phyloP scores from a whole-genome alignment of 2,113 vertebrate species.

The Channa maculata region DNA sequence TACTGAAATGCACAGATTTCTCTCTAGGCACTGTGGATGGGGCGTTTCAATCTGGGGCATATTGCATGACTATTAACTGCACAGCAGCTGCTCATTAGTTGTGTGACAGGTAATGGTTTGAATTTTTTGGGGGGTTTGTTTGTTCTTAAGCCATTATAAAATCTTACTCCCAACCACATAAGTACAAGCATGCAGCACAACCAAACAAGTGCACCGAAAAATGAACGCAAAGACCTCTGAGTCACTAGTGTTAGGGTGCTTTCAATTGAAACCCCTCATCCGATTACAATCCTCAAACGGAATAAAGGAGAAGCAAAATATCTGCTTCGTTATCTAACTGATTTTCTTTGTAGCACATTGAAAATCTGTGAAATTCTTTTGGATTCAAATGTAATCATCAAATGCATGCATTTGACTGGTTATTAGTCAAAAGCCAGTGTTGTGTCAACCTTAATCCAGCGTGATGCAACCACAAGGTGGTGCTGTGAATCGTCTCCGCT shows the following conservation, averaged over 20 bases:
- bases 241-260: background rate
- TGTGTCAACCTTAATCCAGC: background rate
- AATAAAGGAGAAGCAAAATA: background rate
- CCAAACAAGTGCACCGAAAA: too few relatives aligned
- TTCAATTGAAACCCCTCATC: conserved; percentile 22
- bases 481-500: conserved; percentile 55
- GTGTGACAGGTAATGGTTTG: conserved; percentile 26
- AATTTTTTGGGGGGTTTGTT: too few relatives aligned
- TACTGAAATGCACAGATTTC: conserved; percentile 60
- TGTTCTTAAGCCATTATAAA: conserved; percentile 13
- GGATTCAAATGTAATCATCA: background rate
- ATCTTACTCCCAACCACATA: background rate
- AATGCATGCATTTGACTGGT: background rate
- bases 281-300: conserved; percentile 7
- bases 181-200: too few relatives aligned
- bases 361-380: background rate
- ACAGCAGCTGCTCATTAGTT: conserved; percentile 54
- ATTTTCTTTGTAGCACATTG: background rate
- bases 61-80: conserved; percentile 62
- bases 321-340: background rate
- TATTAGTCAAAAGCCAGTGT: background rate
- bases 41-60: conserved; percentile 62
- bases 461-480: conserved; percentile 74
- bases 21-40: conserved; percentile 54
- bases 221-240: too few relatives aligned